Evolutionary conservation across 2,888 invertebrate genomes (phyloP), one percentile per base, ranked within the genome.

Genomic region (Opisthograptis luteolata): DNA sequence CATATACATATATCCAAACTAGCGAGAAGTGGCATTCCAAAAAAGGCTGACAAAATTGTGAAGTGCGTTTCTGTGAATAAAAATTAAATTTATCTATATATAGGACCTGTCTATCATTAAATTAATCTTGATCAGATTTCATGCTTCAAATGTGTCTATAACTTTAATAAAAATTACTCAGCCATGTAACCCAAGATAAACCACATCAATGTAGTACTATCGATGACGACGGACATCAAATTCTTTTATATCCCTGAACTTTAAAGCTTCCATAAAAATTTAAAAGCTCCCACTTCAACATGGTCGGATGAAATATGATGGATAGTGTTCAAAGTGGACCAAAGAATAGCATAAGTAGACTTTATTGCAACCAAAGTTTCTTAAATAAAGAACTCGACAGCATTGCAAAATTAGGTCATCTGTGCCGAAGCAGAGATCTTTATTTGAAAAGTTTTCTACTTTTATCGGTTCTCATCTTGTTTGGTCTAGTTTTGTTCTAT

Each of bases 361-460:
- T 62, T 61, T 64, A 60, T 53, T 36, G 62, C 56, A 52, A 22
- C 49, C 41, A 53, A 50, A 61, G 44, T 69, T 59, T 55, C 35
- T 53, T 44, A 32, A 37, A 43, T 39, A 66, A 62, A 64, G 56
- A 62, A 67, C 60, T 67, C 62, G 59, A 62, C 54, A 61, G 50
- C 59, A 64, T 60, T 71, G 66, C 70, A 69, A 72, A 73, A 75
- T 73, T 73, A 68, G 72, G 75, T 75, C 73, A 68, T 70, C 68
- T 54, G 47, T 60, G 55, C 61, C 58, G 67, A 64, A 65, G 64
- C 60, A 63, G 64, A 68, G 66, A 70, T 74, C 71, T 76, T 76
- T 76, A 76, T 75, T 66, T 55, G 68, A 62, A 70, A 76, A 76
- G 66, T 76, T 76, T 35, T 45, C 48, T 60, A 62, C 52, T 70